These are phyloP conservation scores for Chaenodraco wilsoni DNA, from an alignment of 2,797 vertebrate species.

Conservation along the genomic window DNA sequence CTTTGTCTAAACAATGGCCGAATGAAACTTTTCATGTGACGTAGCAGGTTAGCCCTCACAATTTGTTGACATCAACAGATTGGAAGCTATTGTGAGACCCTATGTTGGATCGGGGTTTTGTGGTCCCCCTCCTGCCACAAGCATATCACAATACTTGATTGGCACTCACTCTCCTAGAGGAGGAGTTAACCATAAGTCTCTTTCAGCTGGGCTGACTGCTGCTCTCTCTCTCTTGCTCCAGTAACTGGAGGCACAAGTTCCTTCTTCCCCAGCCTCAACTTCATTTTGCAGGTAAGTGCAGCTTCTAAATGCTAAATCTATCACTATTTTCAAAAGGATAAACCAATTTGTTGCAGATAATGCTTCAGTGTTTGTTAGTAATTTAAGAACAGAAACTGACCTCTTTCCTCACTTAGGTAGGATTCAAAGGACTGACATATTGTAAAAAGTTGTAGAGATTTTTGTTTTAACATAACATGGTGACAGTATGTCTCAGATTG, in stretches of 20 bases:
- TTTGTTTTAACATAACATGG: neutral
- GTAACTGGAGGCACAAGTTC: constrained; percentile 80
- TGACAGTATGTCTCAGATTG: neutral
- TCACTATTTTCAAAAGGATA: constrained; percentile 3
- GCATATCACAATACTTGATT: constrained; percentile 75
- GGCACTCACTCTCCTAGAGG: constrained; percentile 73
- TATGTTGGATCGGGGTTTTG: constrained; percentile 15
- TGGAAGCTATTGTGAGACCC: constrained; percentile 52
- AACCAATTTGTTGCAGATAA: neutral
- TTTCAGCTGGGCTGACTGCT: constrained; percentile 53
- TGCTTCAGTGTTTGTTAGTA: neutral
- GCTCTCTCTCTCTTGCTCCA: constrained; percentile 82
- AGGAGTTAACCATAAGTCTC: constrained; percentile 81
- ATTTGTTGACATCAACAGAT: constrained; percentile 54
- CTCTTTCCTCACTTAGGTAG: neutral
- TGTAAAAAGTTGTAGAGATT: neutral
- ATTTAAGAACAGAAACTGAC: constrained; percentile 3
- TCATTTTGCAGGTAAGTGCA: constrained; percentile 76
- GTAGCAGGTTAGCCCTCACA: neutral
- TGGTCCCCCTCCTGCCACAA: constrained; percentile 46
- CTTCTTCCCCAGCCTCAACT: constrained; percentile 75
- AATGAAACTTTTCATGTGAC: neutral
- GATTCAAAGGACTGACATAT: neutral
- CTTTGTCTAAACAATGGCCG: neutral
- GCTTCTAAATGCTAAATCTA: constrained; percentile 4